Percentiles rank a stretch among this genome's conserved stretches.
These are phyloP conservation scores for Onthophagus sagittarius DNA, from an alignment of 2,888 invertebrate genomes.

Conservation along the genomic window DNA sequence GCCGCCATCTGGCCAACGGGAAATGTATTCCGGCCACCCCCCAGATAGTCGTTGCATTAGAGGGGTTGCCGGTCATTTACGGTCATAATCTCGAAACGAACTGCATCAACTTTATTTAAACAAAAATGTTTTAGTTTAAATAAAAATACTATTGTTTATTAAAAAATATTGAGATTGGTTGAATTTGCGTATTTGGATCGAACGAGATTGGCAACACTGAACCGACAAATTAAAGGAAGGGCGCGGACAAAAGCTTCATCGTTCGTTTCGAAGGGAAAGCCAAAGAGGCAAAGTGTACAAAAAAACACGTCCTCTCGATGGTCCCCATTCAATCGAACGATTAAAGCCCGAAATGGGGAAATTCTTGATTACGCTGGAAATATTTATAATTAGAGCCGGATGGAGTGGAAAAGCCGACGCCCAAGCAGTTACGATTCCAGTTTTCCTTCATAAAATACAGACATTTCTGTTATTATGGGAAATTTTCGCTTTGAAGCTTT, in stretches of 20 bases:
- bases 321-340: background rate
- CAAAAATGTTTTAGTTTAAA: too few relatives aligned
- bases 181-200: background rate
- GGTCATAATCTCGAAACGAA: background rate
- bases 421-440: background rate
- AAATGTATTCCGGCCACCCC: background rate
- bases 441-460: background rate
- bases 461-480: background rate
- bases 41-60: background rate
- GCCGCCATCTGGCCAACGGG: background rate
- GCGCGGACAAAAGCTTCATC: background rate
- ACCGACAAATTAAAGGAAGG: background rate
- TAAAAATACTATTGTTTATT: too few relatives aligned
- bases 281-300: background rate
- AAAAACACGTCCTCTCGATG: background rate
- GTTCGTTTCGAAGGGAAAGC: background rate
- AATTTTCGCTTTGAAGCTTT: background rate
- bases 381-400: background rate
- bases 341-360: background rate
- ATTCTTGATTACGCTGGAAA: background rate
- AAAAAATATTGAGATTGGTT: too few relatives aligned
- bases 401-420: background rate
- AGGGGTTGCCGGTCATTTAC: background rate
- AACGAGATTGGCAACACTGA: background rate
- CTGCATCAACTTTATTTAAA: background rate